Base-by-base conservation (phyloP, 2,113 vertebrate species). In the Brienomyrus longianalis region DNA sequence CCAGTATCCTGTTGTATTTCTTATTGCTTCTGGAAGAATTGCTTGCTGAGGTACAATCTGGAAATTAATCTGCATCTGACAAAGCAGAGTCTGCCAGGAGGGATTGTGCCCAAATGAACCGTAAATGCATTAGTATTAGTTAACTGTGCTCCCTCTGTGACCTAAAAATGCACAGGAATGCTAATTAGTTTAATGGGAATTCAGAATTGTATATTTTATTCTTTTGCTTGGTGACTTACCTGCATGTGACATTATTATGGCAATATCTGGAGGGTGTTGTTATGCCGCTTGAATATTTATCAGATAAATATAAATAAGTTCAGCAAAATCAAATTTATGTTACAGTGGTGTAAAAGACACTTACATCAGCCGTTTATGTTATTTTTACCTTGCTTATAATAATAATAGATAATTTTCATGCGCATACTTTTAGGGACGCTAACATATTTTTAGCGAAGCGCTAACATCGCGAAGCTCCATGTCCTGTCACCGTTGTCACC, bases 61-160 rank as follows among this genome's bases (percentile, higher is more conserved):
- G 50, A 87, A 35, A 87, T 87, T 54, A 54, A 87, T 87, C 85
- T 27, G 48, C 51, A 87, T 54, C 85, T 87, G 85, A 87, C 50
- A 87, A 86, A 35, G 51, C 51, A 52, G 27, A 86, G 54, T 56
- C 51, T 86, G n/a, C 19, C n/a, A 54, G 51, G 51, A 54, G 85
- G 51, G 23, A 87, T 54, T 31, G n/a, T 47, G 39, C n/a, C n/a
- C 10, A 39, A 39, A 54, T 87, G 50, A 56, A 87, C 85, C 27
- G 17, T 31, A 39, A 35, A 19, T 39, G 48, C 83, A 23, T 84
- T 84, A 43, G 83, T 84, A 70, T 43, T 39, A 80, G 31, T 80
- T 7, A 35, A 80, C 74, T 43, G 74, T 80, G 35, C 15, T 80
- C 35, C 17, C 27, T 77, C 70, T 77, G 70, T 77, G 70, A 77